Evolutionary conservation across 2,888 invertebrate species (phyloP).

Genomic region (Himalopsyche anomala): DNA sequence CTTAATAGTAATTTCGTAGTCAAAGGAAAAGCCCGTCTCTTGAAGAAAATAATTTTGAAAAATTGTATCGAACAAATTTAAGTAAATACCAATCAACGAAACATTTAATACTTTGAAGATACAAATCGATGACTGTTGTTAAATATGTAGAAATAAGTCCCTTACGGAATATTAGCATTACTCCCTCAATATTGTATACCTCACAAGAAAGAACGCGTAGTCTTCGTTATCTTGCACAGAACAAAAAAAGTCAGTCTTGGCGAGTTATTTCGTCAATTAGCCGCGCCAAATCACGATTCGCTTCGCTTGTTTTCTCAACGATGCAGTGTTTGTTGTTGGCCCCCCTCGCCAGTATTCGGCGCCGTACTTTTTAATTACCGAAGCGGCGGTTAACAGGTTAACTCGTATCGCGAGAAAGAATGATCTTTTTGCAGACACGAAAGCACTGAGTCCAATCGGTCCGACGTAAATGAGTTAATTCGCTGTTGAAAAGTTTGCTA

Average conservation of each 20-base stretch:
- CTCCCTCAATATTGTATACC: too few relatives aligned
- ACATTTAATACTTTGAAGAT: too few relatives aligned
- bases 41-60: too few relatives aligned
- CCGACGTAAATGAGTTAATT: conserved; percentile 19
- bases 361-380: conserved; percentile 4
- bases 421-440: background rate
- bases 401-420: background rate
- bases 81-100: too few relatives aligned
- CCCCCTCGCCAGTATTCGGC: background rate
- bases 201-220: too few relatives aligned
- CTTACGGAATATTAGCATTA: too few relatives aligned
- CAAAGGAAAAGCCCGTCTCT: too few relatives aligned
- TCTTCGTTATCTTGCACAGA: too few relatives aligned
- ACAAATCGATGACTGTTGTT: too few relatives aligned
- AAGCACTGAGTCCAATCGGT: background rate
- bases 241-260: background rate
- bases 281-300: background rate
- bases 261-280: conserved; percentile 11
- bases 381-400: conserved; percentile 7
- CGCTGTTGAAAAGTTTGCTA: background rate
- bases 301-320: background rate
- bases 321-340: background rate
- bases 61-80: too few relatives aligned
- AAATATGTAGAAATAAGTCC: too few relatives aligned
- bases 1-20: too few relatives aligned